Base-by-base conservation (phyloP, 2,113 vertebrate species). In the Steatornis caripensis region DNA sequence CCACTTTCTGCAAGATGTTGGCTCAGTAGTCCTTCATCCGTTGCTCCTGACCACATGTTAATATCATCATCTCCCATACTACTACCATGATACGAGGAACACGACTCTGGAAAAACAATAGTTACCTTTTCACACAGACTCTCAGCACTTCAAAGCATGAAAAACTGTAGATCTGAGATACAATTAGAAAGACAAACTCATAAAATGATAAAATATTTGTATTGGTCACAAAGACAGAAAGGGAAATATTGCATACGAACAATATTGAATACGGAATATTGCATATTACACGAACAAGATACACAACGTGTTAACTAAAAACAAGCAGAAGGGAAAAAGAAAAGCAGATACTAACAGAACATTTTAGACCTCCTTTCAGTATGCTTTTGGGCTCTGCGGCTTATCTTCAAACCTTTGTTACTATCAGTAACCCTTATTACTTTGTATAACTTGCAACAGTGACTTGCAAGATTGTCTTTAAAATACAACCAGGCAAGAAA, bases 1-100 rank as follows among this genome's bases (percentile, higher is more conserved):
- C 98, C 98, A 57, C 96, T 97, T 86, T 98, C 98, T 58, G 97
- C 92, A 77, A 98, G 97, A 65, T 97, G 97, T 41, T 98, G 98
- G 36, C 98, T 98, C 64, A 98, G 60, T 39, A 98, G 96, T 55
- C 98, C 98, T 92, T 99, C 98, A 15, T 98, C 98, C 0, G 92
- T 66, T 57, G 97, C 97, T 87, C 93, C 93, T 6, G 98, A 98
- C 98, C 98, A 99, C 66, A 97, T 9, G 64, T 87, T 97, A 55
- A 39, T 71, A 36, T 96, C 97, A 43, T 98, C 98, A 30, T 91
- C 84, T 66, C 79, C 74, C 22, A 97, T 32, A 60, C 96, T 84
- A 62, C 96, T 95, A 79, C 90, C 96, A 68, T 95, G 97, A 85
- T 93, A 97, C 18, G 97, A 95, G 48, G 97, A 96, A 51, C 96